Evolutionary conservation across 2,888 invertebrate species (phyloP).

Genomic region (Pelosia muscerda): DNA sequence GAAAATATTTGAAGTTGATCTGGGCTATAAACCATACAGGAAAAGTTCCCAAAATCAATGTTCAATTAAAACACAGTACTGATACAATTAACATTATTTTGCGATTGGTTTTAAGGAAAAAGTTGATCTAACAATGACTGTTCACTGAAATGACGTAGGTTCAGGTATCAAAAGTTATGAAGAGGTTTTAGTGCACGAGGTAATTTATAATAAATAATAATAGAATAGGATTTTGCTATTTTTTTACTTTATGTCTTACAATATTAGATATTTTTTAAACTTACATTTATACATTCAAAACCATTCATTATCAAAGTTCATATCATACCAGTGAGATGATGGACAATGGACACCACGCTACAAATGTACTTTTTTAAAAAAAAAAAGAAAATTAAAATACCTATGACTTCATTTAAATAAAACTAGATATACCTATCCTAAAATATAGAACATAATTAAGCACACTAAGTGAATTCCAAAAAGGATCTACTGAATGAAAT

Average conservation of each 20-base stretch:
- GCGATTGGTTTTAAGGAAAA: conserved; percentile 39
- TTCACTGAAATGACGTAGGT: conserved; percentile 26
- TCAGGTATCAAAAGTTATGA: conserved; percentile 26
- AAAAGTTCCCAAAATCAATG: neutral
- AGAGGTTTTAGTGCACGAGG: neutral
- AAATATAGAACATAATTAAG: neutral
- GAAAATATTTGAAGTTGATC: neutral
- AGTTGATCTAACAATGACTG: conserved; percentile 31
- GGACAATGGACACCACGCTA: too few relatives aligned
- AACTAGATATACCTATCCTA: too few relatives aligned
- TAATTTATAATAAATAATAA: too few relatives aligned
- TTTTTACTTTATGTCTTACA: too few relatives aligned
- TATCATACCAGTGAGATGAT: too few relatives aligned
- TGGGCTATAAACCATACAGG: neutral
- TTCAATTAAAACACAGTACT: neutral
- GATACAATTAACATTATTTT: conserved; percentile 21
- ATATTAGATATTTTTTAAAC: too few relatives aligned
- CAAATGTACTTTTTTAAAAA: too few relatives aligned
- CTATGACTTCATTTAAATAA: too few relatives aligned
- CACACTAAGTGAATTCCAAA: neutral
- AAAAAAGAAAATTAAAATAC: too few relatives aligned
- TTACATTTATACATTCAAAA: too few relatives aligned
- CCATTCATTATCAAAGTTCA: too few relatives aligned
- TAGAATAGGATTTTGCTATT: too few relatives aligned
- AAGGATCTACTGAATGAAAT: neutral